Evolutionary conservation across 2,113 vertebrate genomes (phyloP).

Genomic region (Rostratula benghalensis): DNA sequence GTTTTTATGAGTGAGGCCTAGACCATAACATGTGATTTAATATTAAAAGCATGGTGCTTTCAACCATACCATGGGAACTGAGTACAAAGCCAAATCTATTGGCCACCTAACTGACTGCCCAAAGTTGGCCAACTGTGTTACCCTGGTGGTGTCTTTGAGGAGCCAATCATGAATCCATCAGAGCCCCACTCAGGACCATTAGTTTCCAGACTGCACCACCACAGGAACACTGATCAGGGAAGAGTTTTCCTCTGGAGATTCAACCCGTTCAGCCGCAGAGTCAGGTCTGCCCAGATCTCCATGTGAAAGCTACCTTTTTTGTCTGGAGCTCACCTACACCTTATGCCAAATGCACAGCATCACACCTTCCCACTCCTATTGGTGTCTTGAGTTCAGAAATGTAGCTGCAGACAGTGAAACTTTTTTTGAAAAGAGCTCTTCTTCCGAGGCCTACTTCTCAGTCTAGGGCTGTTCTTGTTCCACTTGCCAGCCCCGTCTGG

Average conservation of each 20-base stretch:
- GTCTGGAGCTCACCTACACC: background rate
- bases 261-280: background rate
- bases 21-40: background rate
- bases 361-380: background rate
- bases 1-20: background rate
- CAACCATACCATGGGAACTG: background rate
- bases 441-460: background rate
- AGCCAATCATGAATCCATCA: background rate
- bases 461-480: background rate
- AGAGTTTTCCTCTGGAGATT: background rate
- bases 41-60: background rate
- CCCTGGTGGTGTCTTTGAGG: background rate
- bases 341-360: background rate
- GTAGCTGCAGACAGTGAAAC: background rate
- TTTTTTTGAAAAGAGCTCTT: background rate
- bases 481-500: background rate
- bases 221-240: background rate
- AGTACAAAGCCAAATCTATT: background rate
- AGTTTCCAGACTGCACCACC: background rate
- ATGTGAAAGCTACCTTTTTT: background rate
- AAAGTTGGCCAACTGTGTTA: background rate
- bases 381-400: background rate
- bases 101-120: background rate
- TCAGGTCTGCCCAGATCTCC: background rate
- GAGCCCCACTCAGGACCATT: background rate